Conservation (phyloP, 53 echinoderm and acorn worm species). For the Zoroaster sp. region DNA sequence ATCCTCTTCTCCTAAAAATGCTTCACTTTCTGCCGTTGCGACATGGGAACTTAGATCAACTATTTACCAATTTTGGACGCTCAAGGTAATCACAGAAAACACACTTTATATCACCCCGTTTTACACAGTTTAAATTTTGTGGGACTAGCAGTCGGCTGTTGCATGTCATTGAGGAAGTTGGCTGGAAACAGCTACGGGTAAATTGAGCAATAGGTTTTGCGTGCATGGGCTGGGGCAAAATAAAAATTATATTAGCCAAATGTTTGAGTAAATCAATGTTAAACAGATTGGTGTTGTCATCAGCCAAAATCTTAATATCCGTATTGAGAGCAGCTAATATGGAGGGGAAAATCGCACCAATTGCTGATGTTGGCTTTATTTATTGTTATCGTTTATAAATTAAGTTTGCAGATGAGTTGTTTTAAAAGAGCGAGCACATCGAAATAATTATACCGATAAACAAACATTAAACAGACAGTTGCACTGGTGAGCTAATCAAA, state of each 20-base stretch:
- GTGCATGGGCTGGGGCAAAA: too few species aligned
- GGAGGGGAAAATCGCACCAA: too few species aligned
- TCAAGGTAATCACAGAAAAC: neutral
- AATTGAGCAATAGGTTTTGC: neutral
- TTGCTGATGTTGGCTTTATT: too few species aligned
- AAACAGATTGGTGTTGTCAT: neutral
- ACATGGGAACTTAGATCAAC: slow-evolving; percentile 44
- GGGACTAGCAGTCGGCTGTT: neutral
- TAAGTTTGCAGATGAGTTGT: too few species aligned
- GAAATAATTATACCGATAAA: neutral
- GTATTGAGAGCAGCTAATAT: too few species aligned
- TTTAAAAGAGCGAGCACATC: neutral
- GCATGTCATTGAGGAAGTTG: neutral
- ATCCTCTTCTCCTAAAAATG: neutral
- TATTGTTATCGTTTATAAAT: too few species aligned
- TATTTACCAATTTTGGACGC: neutral
- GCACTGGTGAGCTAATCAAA: slow-evolving; percentile 5
- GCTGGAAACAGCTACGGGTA: too few species aligned
- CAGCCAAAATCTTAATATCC: neutral
- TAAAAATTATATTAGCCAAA: neutral
- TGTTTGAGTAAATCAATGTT: neutral
- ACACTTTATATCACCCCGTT: neutral
- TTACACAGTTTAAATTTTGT: neutral
- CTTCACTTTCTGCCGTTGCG: slow-evolving; percentile 26
- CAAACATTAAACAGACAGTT: neutral